These are phyloP conservation scores for Pristionchus entomophagus DNA, from an alignment of 2,888 invertebrate species.

Conservation along the genomic window DNA sequence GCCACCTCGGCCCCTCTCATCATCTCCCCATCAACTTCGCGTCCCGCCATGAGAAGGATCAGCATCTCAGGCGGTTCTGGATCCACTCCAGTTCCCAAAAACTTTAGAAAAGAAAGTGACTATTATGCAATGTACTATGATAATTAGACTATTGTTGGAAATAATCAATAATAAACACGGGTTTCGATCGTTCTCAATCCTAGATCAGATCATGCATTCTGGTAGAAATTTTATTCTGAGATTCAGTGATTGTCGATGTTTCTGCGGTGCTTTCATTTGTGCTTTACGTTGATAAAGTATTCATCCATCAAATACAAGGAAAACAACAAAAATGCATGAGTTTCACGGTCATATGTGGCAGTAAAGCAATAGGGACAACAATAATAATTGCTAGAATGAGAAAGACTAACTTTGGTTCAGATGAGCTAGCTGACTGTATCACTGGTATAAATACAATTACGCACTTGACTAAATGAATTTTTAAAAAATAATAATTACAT, in stretches of 20 bases:
- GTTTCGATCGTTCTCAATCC: background rate
- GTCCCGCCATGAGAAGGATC: background rate
- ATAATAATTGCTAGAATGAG: background rate
- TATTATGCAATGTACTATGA: conserved; percentile 75
- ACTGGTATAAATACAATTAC: conserved; percentile 33
- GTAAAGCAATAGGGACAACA: background rate
- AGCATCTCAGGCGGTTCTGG: background rate
- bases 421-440: conserved; percentile 14
- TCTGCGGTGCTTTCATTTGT: conserved; percentile 17
- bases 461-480: background rate
- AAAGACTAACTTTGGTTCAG: conserved; percentile 8
- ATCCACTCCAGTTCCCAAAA: conserved; percentile 55
- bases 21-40: background rate
- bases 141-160: background rate
- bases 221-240: conserved; percentile 8
- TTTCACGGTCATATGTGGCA: conserved; percentile 33
- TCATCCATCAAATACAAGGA: background rate
- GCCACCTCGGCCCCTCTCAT: background rate
- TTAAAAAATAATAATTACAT: conserved; percentile 20
- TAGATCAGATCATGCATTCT: background rate
- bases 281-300: conserved; percentile 27
- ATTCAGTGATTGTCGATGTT: background rate
- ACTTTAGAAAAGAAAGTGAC: conserved; percentile 71
- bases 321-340: conserved; percentile 19
- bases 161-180: conserved; percentile 25